phyloP scores from a whole-genome alignment of 1,140 invertebrate genomes.

The Drosophila kurseongensis region DNA sequence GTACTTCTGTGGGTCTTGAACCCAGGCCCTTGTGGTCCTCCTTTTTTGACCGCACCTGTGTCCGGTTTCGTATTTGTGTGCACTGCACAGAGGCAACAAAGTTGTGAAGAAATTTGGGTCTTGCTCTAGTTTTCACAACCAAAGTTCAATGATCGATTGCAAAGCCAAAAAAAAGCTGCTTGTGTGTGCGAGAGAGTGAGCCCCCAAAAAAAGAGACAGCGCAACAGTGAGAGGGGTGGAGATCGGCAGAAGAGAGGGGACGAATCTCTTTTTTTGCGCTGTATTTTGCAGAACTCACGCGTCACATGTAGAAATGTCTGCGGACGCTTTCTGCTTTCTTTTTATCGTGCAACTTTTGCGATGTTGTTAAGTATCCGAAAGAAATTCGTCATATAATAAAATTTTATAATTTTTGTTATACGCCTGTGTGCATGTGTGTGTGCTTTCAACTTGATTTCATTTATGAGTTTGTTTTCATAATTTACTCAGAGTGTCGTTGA shows the following conservation, averaged over 20 bases:
- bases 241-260: constrained; percentile 20
- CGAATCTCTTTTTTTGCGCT: constrained; percentile 54
- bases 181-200: constrained; percentile 33
- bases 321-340: constrained; percentile 76
- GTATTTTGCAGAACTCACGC: constrained; percentile 71
- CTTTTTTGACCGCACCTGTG: neutral
- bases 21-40: neutral
- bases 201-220: constrained; percentile 13
- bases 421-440: constrained; percentile 10
- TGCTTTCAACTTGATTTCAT: constrained; percentile 72
- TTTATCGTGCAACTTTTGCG: constrained; percentile 76
- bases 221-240: neutral
- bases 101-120: constrained; percentile 79
- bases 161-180: constrained; percentile 68
- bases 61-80: constrained; percentile 9
- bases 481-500: constrained; percentile 43
- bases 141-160: constrained; percentile 83
- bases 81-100: constrained; percentile 51
- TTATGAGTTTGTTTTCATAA: constrained; percentile 66
- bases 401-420: constrained; percentile 60
- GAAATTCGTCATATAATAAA: constrained; percentile 72
- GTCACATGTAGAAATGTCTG: constrained; percentile 75
- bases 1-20: neutral
- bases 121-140: constrained; percentile 83
- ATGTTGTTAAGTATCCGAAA: constrained; percentile 63